Conservation (phyloP, 1,140 invertebrate genomes). For the Globodera rostochiensis region DNA sequence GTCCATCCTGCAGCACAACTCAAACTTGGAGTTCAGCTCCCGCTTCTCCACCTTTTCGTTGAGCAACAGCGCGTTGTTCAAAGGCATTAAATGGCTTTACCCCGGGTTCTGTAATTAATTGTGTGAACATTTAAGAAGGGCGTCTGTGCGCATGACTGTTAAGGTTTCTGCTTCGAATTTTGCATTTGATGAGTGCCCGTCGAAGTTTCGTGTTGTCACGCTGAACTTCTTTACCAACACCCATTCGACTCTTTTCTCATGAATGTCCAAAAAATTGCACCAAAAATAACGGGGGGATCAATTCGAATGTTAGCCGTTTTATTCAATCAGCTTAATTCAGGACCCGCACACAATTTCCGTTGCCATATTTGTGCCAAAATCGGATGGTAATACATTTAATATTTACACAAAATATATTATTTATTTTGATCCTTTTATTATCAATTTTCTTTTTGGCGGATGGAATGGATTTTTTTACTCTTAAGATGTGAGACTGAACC, state of each 20-base stretch:
- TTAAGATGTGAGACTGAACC: conserved; percentile 10
- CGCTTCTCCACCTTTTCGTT: conserved; percentile 9
- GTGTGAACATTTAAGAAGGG: neutral
- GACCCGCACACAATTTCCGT: neutral
- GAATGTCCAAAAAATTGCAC: too few species aligned
- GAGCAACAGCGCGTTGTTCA: neutral
- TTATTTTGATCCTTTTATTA: too few species aligned
- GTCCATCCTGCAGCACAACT: conserved; percentile 12
- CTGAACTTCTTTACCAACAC: too few species aligned
- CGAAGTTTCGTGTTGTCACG: too few species aligned
- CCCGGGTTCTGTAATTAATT: neutral
- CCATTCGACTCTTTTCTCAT: too few species aligned
- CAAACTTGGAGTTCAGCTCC: conserved; percentile 3
- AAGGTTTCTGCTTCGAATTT: neutral
- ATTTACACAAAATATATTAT: too few species aligned
- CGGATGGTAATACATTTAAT: neutral
- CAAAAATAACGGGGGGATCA: too few species aligned
- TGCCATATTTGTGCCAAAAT: conserved; percentile 1
- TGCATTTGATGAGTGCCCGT: too few species aligned
- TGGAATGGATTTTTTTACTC: too few species aligned
- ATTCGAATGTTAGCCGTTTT: too few species aligned
- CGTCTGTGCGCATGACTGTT: conserved; percentile 8
- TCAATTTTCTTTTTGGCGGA: too few species aligned
- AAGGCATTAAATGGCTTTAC: neutral
- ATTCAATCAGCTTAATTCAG: neutral